Conservation (phyloP, 2,797 vertebrate species). For the Anguilla anguilla region DNA sequence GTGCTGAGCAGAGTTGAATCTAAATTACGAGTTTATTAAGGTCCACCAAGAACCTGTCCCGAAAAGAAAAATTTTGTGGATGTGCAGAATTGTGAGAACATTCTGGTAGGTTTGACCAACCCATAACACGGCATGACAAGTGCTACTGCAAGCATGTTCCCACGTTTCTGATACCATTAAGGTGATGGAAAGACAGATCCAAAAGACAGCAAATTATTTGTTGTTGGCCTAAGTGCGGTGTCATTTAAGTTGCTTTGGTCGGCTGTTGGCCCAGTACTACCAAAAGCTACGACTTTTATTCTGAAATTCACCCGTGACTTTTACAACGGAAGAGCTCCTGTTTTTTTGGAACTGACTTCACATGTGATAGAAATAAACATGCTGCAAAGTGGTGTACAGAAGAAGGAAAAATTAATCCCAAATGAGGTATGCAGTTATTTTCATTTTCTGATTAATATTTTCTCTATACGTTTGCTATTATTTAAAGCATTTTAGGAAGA, state of each 20-base stretch:
- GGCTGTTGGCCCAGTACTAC: not conserved
- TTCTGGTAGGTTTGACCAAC: too few relatives aligned
- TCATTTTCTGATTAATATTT: not conserved
- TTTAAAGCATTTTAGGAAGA: not conserved
- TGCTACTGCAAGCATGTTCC: not conserved
- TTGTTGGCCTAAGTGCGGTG: not conserved
- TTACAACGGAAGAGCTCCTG: constrained; percentile 18
- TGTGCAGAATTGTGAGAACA: too few relatives aligned
- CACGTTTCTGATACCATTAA: not conserved
- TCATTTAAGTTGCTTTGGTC: not conserved
- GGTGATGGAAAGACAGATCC: not conserved
- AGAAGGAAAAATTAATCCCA: constrained; percentile 18
- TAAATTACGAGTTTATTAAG: too few relatives aligned
- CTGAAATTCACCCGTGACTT: not conserved
- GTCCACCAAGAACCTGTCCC: too few relatives aligned
- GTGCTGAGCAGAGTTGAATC: too few relatives aligned
- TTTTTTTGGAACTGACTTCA: not conserved
- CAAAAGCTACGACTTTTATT: constrained; percentile 23
- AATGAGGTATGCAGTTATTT: constrained; percentile 25
- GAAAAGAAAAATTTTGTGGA: too few relatives aligned
- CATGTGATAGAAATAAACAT: constrained; percentile 19
- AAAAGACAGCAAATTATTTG: not conserved
- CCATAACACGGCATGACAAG: not conserved
- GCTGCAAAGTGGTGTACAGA: constrained; percentile 7
- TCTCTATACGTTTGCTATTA: not conserved